Percentiles rank a stretch among this genome's conserved stretches.
Evolutionary conservation across 2,113 vertebrate species (phyloP).

Genomic region (Epinephelus moara): DNA sequence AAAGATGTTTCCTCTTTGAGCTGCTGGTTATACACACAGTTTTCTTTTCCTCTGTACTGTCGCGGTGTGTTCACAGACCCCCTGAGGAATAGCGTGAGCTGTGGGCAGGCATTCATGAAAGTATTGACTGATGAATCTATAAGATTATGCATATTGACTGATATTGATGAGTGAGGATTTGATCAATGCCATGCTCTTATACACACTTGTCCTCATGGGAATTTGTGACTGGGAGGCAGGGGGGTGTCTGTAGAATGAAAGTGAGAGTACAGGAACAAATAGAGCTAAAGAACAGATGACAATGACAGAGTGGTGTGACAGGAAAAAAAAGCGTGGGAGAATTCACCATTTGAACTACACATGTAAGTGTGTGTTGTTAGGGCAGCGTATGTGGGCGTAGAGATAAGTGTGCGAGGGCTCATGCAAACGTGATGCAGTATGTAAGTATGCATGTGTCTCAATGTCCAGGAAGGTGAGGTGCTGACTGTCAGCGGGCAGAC

Average conservation of each 20-base stretch:
- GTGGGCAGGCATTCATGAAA: slow-evolving; percentile 32
- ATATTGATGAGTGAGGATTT: slow-evolving; percentile 70
- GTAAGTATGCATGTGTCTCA: slow-evolving; percentile 42
- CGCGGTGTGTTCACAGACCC: background rate
- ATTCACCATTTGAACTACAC: slow-evolving; percentile 33
- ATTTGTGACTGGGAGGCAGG: slow-evolving; percentile 22
- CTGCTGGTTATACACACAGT: slow-evolving; percentile 2
- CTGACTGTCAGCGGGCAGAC: slow-evolving; percentile 75
- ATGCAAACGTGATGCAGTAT: slow-evolving; percentile 31
- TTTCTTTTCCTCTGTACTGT: background rate
- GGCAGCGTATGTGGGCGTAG: slow-evolving; percentile 15
- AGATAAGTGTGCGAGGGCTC: slow-evolving; percentile 33
- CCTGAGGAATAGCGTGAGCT: slow-evolving; percentile 3
- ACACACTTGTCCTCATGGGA: slow-evolving; percentile 50
- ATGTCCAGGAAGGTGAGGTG: slow-evolving; percentile 63
- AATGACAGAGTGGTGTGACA: slow-evolving; percentile 57
- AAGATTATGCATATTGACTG: slow-evolving; percentile 62
- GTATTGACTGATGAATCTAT: slow-evolving; percentile 66
- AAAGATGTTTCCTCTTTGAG: slow-evolving; percentile 3
- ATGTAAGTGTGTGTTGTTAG: slow-evolving; percentile 26
- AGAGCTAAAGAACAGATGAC: slow-evolving; percentile 37
- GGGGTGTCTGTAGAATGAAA: slow-evolving; percentile 30
- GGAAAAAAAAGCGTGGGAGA: slow-evolving; percentile 42
- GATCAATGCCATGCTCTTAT: slow-evolving; percentile 60
- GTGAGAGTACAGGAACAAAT: slow-evolving; percentile 34